These are phyloP conservation scores for Phalacrocorax brasilianus DNA, from an alignment of 2,113 vertebrate species.

Conservation along the genomic window DNA sequence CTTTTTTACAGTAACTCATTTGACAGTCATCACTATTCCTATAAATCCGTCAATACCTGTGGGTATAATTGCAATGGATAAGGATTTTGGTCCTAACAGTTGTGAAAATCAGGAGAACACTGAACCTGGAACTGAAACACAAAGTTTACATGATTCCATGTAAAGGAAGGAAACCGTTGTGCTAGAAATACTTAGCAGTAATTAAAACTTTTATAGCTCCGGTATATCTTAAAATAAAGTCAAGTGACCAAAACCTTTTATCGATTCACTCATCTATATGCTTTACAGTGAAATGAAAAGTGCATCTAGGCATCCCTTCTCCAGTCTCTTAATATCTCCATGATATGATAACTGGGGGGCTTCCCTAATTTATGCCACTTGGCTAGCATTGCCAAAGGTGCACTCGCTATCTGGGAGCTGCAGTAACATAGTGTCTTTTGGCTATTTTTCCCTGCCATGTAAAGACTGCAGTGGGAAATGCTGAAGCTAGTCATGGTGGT, in stretches of 20 bases:
- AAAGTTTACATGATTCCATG: background rate
- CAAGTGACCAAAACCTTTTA: background rate
- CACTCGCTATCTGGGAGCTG: rapidly evolving
- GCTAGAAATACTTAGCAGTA: background rate
- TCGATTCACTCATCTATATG: background rate
- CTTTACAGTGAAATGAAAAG: background rate
- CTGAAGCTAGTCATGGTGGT: background rate
- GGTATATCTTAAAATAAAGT: background rate
- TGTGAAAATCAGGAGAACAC: background rate
- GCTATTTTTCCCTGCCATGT: background rate
- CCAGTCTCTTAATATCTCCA: background rate
- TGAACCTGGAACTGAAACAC: background rate
- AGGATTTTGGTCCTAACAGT: background rate
- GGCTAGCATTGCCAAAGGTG: background rate
- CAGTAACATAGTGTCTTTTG: too few species aligned
- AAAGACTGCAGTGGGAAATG: background rate
- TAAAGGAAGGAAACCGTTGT: background rate
- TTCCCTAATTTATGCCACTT: background rate
- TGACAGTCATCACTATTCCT: background rate
- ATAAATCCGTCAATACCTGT: background rate
- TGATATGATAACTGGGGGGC: background rate
- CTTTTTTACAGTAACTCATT: background rate
- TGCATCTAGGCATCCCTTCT: background rate
- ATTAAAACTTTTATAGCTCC: background rate
- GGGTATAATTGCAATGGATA: background rate